Evolutionary conservation across 1,140 invertebrate species (phyloP).

Genomic region (Eulimnadia texana): DNA sequence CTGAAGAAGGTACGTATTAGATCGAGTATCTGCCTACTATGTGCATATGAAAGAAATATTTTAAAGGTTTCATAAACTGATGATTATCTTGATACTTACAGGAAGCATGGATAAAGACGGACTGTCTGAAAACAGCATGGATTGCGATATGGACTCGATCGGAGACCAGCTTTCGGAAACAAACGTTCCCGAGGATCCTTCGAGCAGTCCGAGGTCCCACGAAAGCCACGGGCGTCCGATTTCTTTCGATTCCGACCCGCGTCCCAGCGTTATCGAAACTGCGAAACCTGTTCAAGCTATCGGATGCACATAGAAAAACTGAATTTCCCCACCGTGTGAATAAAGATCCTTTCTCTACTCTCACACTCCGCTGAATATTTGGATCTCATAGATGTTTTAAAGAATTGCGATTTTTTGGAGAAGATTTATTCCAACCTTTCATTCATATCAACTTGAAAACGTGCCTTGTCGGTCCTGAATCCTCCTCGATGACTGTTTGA

Average conservation of each 20-base stretch:
- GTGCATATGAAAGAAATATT: neutral
- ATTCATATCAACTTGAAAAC: too few relatives aligned
- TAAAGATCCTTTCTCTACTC: neutral
- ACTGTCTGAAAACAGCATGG: conserved; percentile 3
- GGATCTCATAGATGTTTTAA: too few relatives aligned
- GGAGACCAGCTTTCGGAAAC: neutral
- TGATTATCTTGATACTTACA: neutral
- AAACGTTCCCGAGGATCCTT: neutral
- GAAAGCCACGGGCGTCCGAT: neutral
- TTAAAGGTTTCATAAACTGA: neutral
- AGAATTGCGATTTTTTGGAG: too few relatives aligned
- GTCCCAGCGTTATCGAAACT: conserved; percentile 6
- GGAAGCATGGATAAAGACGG: conserved; percentile 7
- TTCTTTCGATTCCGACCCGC: neutral
- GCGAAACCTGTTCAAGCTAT: conserved; percentile 2
- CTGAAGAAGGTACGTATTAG: conserved; percentile 8
- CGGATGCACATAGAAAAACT: conserved; percentile 3
- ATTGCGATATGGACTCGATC: conserved; percentile 6
- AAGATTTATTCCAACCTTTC: too few relatives aligned
- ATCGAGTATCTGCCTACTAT: neutral
- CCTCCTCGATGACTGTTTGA: neutral
- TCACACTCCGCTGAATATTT: neutral
- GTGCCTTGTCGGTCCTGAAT: neutral
- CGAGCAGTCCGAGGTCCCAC: neutral
- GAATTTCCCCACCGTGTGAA: neutral